Conservation (phyloP, 1,140 invertebrate species). For the Ceratitis capitata region DNA sequence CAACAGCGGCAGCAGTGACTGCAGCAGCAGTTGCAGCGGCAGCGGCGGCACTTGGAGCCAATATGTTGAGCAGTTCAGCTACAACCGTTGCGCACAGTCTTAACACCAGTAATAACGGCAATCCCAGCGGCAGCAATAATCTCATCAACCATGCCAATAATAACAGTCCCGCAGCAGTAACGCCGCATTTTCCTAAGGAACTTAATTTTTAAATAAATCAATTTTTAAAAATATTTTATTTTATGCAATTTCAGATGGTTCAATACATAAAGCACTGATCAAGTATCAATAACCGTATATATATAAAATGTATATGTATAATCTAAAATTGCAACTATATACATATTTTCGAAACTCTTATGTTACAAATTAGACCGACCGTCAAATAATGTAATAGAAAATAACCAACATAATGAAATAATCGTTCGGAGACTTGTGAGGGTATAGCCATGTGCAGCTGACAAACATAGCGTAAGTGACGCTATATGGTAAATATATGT, state of each 20-base stretch:
- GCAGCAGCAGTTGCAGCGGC: conserved; percentile 52
- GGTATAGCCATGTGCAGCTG: background rate
- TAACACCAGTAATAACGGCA: conserved; percentile 52
- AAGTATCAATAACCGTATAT: background rate
- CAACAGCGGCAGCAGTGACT: conserved; percentile 16
- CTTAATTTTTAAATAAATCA: conserved; percentile 39
- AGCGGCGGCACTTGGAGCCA: conserved; percentile 31
- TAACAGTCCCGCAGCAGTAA: conserved; percentile 45
- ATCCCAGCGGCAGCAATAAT: conserved; percentile 36
- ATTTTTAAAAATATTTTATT: background rate
- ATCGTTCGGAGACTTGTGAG: background rate
- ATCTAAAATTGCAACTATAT: background rate
- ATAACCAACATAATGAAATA: background rate
- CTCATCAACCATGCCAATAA: conserved; percentile 42
- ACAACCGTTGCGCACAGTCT: conserved; percentile 44
- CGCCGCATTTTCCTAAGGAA: conserved; percentile 45
- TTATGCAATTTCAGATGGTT: background rate
- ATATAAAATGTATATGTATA: no score
- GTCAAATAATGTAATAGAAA: background rate
- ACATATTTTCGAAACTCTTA: background rate
- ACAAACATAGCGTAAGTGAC: background rate
- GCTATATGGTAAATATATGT: background rate
- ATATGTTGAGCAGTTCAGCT: conserved; percentile 5
- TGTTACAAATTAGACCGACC: background rate
- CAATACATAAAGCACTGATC: background rate